Evolutionary conservation across 2,797 vertebrate genomes (phyloP), one percentile per base, ranked within the genome.

Genomic region (Centroberyx gerrardi): DNA sequence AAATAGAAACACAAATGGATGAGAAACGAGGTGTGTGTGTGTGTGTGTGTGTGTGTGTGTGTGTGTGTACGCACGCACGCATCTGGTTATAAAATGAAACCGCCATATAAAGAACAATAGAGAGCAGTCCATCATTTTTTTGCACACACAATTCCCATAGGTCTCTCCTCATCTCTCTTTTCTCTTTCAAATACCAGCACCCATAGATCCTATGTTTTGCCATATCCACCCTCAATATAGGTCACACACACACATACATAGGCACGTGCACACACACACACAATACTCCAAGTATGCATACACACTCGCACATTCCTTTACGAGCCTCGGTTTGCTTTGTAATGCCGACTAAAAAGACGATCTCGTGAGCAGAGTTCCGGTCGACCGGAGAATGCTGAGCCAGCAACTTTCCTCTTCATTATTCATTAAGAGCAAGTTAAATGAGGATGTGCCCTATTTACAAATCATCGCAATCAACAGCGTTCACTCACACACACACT

Each of bases 401-500:
- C 66, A 60, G 68, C 63, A 27, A 2, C 15, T 56, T 22, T 51
- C 44, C 55, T 63, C 77, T 88, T 77, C 78, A 88, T 92, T 86
- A 89, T 87, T 90, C 74, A 89, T 82, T 31, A 68, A 80, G 76
- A 85, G 53, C 60, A 31, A 63, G 70, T 80, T 74, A 85, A 88
- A 89, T 76, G 71, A 84, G 81, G 67, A 82, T 76, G 70, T 88
- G 88, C 8, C 86, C 84, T 74, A 85, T 92, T 91, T 91, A 74
- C 55, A 84, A 72, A 83, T 78, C 70, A 54, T 61, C 66, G 62
- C 58, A 85, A 85, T 85, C 70, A 85, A 65, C 76, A 46, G 40
- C 36, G 38, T 40, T 38, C 56, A 15, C 36, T 48, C 6, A 36
- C 33, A 36, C 33, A 7, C 33, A 7, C 33, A 7, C 33, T 36